These are phyloP conservation scores for Conopomorpha cramerella DNA, from an alignment of 1,140 invertebrate species.

Conservation along the genomic window DNA sequence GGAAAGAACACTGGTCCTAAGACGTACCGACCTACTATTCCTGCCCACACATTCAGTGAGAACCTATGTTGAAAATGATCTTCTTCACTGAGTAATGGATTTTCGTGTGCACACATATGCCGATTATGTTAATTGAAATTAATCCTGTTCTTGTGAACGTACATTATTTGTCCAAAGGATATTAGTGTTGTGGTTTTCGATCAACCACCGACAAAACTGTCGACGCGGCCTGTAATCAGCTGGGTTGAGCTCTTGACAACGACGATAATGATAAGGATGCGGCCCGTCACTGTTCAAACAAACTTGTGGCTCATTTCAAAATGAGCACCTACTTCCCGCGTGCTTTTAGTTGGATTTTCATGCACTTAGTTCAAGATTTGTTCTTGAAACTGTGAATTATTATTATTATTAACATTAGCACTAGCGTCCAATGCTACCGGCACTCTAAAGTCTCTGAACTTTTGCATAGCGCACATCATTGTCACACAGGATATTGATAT, in stretches of 20 bases:
- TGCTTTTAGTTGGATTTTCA: not conserved
- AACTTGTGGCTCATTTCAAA: not conserved
- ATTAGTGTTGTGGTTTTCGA: not conserved
- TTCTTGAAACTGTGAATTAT: no score
- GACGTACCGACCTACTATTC: no score
- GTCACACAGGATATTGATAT: no score
- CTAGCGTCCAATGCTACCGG: no score
- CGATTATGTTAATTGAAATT: not conserved
- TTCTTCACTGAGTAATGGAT: no score
- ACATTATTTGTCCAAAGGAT: slow-evolving; percentile 1
- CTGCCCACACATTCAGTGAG: no score
- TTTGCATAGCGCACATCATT: no score
- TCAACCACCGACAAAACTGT: slow-evolving; percentile 1
- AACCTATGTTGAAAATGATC: no score
- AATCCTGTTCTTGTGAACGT: slow-evolving; percentile 1
- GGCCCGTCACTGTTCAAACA: not conserved
- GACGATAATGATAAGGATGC: not conserved
- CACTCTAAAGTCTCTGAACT: no score
- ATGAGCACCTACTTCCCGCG: not conserved
- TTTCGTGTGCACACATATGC: not conserved
- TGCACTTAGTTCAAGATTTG: slow-evolving; percentile 1
- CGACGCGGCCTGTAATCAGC: not conserved
- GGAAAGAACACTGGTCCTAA: no score
- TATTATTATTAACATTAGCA: no score
- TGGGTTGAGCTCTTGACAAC: not conserved